phyloP scores from a whole-genome alignment of 1,140 invertebrate species.

The Cyclargus thomasi region DNA sequence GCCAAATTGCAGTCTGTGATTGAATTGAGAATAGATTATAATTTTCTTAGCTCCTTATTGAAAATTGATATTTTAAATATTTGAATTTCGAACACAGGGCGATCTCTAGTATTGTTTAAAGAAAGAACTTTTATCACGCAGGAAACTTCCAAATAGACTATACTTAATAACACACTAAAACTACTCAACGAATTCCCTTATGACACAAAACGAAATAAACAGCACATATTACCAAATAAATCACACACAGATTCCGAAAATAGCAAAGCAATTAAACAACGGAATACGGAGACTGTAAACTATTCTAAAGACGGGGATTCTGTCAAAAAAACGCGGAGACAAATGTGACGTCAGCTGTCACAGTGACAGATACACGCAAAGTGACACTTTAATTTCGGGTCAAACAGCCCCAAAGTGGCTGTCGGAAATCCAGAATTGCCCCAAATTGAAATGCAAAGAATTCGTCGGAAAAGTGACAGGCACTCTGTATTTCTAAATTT shows the following conservation, averaged over 20 bases:
- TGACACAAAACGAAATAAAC: not conserved
- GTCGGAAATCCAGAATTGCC: conserved; percentile 39
- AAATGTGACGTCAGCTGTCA: conserved; percentile 31
- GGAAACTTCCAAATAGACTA: not conserved
- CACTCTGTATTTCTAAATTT: conserved; percentile 20
- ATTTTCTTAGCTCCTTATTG: no score
- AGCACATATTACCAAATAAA: not conserved
- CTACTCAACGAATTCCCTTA: not conserved
- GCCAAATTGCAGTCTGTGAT: no score
- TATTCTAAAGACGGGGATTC: conserved; percentile 42
- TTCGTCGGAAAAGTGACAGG: conserved; percentile 42
- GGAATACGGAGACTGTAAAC: conserved; percentile 33
- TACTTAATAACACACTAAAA: not conserved
- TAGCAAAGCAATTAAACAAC: conserved; percentile 51
- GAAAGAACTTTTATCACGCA: not conserved
- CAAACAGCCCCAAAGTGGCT: conserved; percentile 46
- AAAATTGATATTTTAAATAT: no score
- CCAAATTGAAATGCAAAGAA: conserved; percentile 42
- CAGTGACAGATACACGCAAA: conserved; percentile 43
- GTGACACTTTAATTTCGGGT: conserved; percentile 67
- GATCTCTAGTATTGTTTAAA: no score
- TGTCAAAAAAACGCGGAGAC: conserved; percentile 41
- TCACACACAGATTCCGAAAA: conserved; percentile 28
- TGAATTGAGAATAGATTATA: no score
- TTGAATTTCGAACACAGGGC: no score